Base-by-base conservation (phyloP, 2,888 invertebrate genomes). In the Erynnis tages region DNA sequence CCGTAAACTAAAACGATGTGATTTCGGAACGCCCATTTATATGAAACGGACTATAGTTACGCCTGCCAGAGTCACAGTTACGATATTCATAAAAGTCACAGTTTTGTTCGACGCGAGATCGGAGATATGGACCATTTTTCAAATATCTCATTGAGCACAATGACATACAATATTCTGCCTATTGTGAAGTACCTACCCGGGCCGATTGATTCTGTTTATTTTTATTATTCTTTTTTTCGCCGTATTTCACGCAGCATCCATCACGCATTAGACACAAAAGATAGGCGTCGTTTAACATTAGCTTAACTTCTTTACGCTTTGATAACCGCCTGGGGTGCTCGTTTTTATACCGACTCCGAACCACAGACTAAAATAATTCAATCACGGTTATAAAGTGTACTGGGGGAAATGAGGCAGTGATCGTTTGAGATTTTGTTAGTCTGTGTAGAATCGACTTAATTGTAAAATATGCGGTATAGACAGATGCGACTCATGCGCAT, bases 291-390 rank as follows among this genome's bases (percentile, higher is more conserved):
- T 81, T 85, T 83, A 82, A 84, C 85, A 86, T 87, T 86, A 83
- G 81, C 80, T 84, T 86, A 86, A 88, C 87, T 88, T 87, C 86
- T 86, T 87, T 85, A 88, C 87, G 88, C 76, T 88, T 88, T 88
- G 77, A 88, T 87, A 79, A 69, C 72, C 68, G 69, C 72, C 72
- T 72, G 73, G 79, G 79, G 81, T 67, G 76, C 60, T 60, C 46
- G 56, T 59, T 69, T 73, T 76, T 66, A 60, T 55, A 62, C 56
- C 56, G 60, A 64, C 58, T 55, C 60, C 55, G 54, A 54, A 56
- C 61, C 71, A 75, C 69, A 76, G 75, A 56, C 64, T 71, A 77
- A 71, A 75, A 73, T 76, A 77, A 73, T 73, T 73, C 63, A 70
- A 66, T 69, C 65, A 68, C 59, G 56, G 62, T 63, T 66, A 66